Conservation (phyloP, 2,888 invertebrate species). For the Rapana venosa region DNA sequence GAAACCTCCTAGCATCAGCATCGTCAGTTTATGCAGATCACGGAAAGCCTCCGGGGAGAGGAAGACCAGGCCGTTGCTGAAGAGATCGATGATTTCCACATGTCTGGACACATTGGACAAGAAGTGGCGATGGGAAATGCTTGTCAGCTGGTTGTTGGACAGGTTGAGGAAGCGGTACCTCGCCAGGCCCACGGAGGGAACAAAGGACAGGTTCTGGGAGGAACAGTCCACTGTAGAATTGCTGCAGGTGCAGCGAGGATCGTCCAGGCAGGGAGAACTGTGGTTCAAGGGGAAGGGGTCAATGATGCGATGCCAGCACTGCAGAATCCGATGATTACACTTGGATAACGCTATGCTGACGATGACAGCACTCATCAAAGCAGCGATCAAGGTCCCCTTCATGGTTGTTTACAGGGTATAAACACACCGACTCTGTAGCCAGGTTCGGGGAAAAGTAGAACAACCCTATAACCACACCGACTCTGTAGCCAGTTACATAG, state of each 20-base stretch:
- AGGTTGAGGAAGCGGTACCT: background rate
- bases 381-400: background rate
- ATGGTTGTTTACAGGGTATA: background rate
- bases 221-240: background rate
- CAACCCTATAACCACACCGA: no score
- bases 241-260: background rate
- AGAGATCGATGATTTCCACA: slow-evolving; percentile 19
- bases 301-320: background rate
- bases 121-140: background rate
- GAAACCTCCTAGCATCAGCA: background rate
- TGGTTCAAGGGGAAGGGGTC: no score
- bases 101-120: slow-evolving; percentile 7
- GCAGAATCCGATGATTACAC: background rate
- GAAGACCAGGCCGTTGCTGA: slow-evolving; percentile 5
- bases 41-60: background rate
- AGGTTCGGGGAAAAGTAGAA: no score
- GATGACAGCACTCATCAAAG: background rate
- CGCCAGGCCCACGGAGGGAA: background rate
- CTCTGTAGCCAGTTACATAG: no score
- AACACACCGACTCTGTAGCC: no score
- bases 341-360: background rate
- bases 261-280: background rate
- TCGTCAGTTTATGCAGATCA: background rate
- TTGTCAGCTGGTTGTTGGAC: slow-evolving; percentile 7
- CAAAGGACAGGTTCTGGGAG: background rate